Evolutionary conservation across 1,140 invertebrate species (phyloP).

Genomic region (Magallana angulata): DNA sequence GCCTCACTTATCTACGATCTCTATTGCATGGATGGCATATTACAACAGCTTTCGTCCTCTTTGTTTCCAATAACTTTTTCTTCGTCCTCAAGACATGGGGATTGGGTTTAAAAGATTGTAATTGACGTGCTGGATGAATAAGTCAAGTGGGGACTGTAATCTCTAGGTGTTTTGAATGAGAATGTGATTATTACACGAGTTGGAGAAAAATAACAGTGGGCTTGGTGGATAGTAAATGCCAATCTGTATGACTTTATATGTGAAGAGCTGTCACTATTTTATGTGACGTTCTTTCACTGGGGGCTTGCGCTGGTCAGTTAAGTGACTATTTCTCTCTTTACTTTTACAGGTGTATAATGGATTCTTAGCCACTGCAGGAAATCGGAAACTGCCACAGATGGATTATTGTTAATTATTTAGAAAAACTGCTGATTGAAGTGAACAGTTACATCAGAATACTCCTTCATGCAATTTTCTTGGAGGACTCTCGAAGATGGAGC

Average conservation of each 20-base stretch:
- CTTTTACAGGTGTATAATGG: slow-evolving; percentile 17
- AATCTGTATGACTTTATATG: background rate
- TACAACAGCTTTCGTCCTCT: background rate
- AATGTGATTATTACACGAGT: background rate
- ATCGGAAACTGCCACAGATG: slow-evolving; percentile 7
- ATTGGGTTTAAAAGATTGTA: background rate
- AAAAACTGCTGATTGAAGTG: slow-evolving; percentile 3
- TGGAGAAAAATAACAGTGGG: background rate
- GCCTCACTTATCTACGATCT: too few relatives aligned
- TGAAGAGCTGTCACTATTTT: slow-evolving; percentile 9
- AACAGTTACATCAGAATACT: background rate
- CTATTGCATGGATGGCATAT: background rate
- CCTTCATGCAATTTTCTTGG: slow-evolving; percentile 6
- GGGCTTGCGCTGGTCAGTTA: background rate
- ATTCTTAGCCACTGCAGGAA: background rate
- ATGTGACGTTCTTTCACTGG: background rate
- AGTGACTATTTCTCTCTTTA: background rate
- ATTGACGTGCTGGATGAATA: background rate
- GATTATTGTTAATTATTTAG: background rate
- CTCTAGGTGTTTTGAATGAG: background rate
- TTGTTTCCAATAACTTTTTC: background rate
- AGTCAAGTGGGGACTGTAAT: background rate
- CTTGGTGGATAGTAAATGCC: slow-evolving; percentile 23
- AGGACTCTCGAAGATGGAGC: background rate
- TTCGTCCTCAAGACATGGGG: background rate